Evolutionary conservation across 2,888 invertebrate species (phyloP).

Genomic region (Rhaphigaster nebulosa): DNA sequence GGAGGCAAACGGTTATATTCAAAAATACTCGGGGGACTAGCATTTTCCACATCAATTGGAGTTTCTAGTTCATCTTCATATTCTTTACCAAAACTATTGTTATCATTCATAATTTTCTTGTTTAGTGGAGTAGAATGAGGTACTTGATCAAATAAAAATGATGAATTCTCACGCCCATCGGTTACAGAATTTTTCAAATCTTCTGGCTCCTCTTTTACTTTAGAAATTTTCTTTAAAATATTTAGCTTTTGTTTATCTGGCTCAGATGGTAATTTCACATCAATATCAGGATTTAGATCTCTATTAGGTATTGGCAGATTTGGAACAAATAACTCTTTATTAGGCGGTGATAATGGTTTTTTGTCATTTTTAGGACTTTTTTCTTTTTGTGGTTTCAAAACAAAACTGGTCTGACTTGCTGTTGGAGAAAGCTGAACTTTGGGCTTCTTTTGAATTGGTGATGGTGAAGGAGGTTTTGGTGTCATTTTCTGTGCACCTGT

Average conservation of each 20-base stretch:
- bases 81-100: slow-evolving; percentile 49
- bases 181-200: slow-evolving; percentile 23
- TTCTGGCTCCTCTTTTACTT: slow-evolving; percentile 73
- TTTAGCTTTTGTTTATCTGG: slow-evolving; percentile 88
- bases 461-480: slow-evolving; percentile 50
- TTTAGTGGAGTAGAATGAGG: slow-evolving; percentile 64
- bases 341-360: slow-evolving; percentile 41
- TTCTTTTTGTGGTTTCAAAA: slow-evolving; percentile 49
- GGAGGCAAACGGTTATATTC: slow-evolving; percentile 67
- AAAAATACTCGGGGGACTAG: slow-evolving; percentile 60
- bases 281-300: slow-evolving; percentile 55
- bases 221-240: slow-evolving; percentile 88
- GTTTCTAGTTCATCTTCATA: slow-evolving; percentile 55
- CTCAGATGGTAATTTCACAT: slow-evolving; percentile 78
- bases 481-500: slow-evolving; percentile 64
- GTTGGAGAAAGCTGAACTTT: slow-evolving; percentile 54
- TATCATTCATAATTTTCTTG: slow-evolving; percentile 19
- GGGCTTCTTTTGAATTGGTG: slow-evolving; percentile 43
- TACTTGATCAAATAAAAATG: slow-evolving; percentile 43
- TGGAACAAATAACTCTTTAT: slow-evolving; percentile 20
- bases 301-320: slow-evolving; percentile 17
- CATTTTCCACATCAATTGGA: slow-evolving; percentile 59
- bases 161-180: slow-evolving; percentile 47
- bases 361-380: slow-evolving; percentile 61
- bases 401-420: slow-evolving; percentile 21